Evolutionary conservation across 2,888 invertebrate species (phyloP).

Genomic region (Zelleria hepariella): DNA sequence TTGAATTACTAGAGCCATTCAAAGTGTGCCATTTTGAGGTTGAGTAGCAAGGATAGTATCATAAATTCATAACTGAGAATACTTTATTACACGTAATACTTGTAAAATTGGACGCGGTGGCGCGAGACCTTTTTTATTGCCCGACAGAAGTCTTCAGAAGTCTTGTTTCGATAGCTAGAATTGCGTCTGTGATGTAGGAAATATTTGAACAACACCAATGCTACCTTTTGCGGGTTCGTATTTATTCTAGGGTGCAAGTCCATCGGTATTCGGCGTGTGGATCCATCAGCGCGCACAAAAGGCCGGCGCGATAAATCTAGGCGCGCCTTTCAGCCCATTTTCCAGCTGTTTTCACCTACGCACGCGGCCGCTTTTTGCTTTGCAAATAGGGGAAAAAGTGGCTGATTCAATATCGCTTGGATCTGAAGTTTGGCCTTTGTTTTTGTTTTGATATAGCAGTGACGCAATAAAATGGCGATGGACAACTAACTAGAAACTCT

Average conservation of each 20-base stretch:
- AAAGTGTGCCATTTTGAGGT: too few relatives aligned
- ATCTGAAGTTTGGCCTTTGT: not conserved
- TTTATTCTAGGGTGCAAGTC: not conserved
- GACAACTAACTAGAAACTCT: too few relatives aligned
- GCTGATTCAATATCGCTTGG: not conserved
- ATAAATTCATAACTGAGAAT: too few relatives aligned
- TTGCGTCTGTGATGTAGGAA: not conserved
- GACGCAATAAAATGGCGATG: too few relatives aligned
- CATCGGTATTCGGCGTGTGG: slow-evolving; percentile 8
- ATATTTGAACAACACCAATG: not conserved
- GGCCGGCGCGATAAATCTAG: slow-evolving; percentile 43
- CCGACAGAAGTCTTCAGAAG: too few relatives aligned
- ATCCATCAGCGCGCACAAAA: slow-evolving; percentile 10
- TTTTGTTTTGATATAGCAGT: not conserved
- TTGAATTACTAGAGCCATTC: too few relatives aligned
- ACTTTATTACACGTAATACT: too few relatives aligned
- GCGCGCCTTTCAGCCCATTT: slow-evolving; percentile 37
- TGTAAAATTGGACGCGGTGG: too few relatives aligned
- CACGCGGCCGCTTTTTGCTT: slow-evolving; percentile 13
- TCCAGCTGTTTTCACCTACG: slow-evolving; percentile 58
- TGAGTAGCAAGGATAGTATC: too few relatives aligned
- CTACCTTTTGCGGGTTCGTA: not conserved
- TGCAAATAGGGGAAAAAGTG: not conserved
- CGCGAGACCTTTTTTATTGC: too few relatives aligned
- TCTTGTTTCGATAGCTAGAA: too few relatives aligned